Conservation (phyloP, 2,888 invertebrate species). For the Sesia bembeciformis region DNA sequence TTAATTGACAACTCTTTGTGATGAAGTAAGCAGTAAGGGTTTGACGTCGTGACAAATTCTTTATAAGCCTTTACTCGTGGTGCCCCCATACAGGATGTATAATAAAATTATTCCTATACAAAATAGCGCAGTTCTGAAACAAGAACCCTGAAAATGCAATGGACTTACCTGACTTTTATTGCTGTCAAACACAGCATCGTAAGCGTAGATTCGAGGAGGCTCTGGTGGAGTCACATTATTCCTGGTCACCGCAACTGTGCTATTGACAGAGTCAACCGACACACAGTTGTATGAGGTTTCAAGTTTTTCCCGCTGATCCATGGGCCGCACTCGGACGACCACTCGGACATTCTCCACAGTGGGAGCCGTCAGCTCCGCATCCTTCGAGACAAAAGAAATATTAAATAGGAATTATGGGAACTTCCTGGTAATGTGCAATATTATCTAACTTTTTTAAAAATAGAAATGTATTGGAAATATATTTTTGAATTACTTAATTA, state of each 20-base stretch:
- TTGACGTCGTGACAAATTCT: too few relatives aligned
- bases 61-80: too few relatives aligned
- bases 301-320: conserved; percentile 88
- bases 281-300: conserved; percentile 83
- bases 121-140: too few relatives aligned
- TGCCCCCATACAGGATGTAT: too few relatives aligned
- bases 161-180: conserved; percentile 84
- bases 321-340: conserved; percentile 94
- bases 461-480: too few relatives aligned
- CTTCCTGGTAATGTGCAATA: too few relatives aligned
- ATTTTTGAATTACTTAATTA: too few relatives aligned
- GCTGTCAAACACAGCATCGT: conserved; percentile 94
- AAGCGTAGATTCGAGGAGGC: conserved; percentile 92
- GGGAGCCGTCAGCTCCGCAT: conserved; percentile 64
- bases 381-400: conserved; percentile 31
- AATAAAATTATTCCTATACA: too few relatives aligned
- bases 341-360: conserved; percentile 96
- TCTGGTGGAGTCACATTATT: conserved; percentile 81
- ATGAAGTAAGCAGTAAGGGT: too few relatives aligned
- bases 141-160: too few relatives aligned
- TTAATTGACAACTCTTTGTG: too few relatives aligned
- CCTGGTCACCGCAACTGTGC: conserved; percentile 85
- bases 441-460: too few relatives aligned
- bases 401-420: neutral
- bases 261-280: conserved; percentile 83